These are phyloP conservation scores for Mormyrops boulengeri DNA, from an alignment of 2,797 vertebrate species.

Conservation along the genomic window DNA sequence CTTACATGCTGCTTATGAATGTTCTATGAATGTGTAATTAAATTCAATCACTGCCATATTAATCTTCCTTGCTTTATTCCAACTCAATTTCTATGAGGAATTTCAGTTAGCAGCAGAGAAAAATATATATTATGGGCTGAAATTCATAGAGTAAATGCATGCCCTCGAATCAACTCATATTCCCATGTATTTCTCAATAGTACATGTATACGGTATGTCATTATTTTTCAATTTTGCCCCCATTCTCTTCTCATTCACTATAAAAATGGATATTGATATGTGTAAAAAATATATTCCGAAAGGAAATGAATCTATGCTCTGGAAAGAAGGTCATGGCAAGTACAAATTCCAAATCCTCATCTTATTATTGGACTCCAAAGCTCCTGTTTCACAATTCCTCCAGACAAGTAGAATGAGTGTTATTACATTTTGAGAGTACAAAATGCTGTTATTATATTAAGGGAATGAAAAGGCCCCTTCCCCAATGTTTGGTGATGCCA, in stretches of 20 bases:
- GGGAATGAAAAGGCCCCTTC: neutral
- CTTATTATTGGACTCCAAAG: slow-evolving; percentile 8
- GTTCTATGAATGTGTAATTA: neutral
- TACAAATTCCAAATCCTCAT: slow-evolving; percentile 2
- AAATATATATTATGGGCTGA: neutral
- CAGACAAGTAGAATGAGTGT: neutral
- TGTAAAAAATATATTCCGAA: neutral
- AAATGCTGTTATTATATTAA: neutral
- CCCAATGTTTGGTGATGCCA: neutral
- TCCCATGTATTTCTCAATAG: neutral
- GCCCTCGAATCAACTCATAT: neutral
- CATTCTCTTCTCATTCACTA: neutral
- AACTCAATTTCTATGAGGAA: neutral
- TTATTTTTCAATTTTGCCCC: neutral
- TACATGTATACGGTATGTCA: neutral
- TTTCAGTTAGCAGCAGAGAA: neutral
- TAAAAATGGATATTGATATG: neutral
- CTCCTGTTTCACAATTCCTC: slow-evolving; percentile 9
- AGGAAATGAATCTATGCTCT: neutral
- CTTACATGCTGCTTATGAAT: neutral
- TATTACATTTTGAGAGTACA: neutral
- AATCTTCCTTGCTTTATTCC: neutral
- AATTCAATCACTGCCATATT: neutral
- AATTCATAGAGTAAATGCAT: neutral
- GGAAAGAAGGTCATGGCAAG: slow-evolving; percentile 5